A percentile compares a stretch with the other conserved stretches of the same genome.
Conservation (phyloP, 2,888 invertebrate genomes). For the Acleris sparsana region DNA sequence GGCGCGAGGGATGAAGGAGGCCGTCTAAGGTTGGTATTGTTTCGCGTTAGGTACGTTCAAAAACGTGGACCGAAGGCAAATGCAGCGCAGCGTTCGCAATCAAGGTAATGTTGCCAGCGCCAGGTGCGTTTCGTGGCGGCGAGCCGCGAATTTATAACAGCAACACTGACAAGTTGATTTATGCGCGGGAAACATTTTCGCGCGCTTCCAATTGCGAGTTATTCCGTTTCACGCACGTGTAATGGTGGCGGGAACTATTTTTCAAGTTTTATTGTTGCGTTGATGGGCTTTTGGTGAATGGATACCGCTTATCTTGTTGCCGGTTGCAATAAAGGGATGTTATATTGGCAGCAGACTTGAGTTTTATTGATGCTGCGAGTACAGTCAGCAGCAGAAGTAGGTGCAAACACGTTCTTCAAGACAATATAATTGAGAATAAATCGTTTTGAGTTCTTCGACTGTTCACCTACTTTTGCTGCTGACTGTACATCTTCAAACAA, state of each 20-base stretch:
- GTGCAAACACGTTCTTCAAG: no score
- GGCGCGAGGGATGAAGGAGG: slow-evolving; percentile 36
- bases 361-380: slow-evolving; percentile 14
- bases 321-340: slow-evolving; percentile 13
- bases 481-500: no score
- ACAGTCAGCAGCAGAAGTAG: not conserved
- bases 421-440: no score
- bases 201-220: slow-evolving; percentile 65
- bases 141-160: slow-evolving; percentile 74
- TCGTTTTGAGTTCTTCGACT: no score
- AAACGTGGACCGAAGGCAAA: slow-evolving; percentile 61
- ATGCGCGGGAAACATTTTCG: slow-evolving; percentile 69
- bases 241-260: slow-evolving; percentile 61
- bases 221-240: slow-evolving; percentile 62
- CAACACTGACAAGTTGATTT: slow-evolving; percentile 79
- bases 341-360: slow-evolving; percentile 3
- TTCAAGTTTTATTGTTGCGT: slow-evolving; percentile 67
- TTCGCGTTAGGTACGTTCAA: slow-evolving; percentile 41
- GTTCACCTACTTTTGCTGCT: no score
- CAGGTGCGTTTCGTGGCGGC: slow-evolving; percentile 70
- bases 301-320: slow-evolving; percentile 26
- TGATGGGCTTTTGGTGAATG: slow-evolving; percentile 48
- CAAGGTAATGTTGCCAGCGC: slow-evolving; percentile 74
- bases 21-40: slow-evolving; percentile 43
- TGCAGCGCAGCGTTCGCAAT: slow-evolving; percentile 66